Evolutionary conservation across 2,797 vertebrate genomes (phyloP).

Genomic region (Notamacropus eugenii): DNA sequence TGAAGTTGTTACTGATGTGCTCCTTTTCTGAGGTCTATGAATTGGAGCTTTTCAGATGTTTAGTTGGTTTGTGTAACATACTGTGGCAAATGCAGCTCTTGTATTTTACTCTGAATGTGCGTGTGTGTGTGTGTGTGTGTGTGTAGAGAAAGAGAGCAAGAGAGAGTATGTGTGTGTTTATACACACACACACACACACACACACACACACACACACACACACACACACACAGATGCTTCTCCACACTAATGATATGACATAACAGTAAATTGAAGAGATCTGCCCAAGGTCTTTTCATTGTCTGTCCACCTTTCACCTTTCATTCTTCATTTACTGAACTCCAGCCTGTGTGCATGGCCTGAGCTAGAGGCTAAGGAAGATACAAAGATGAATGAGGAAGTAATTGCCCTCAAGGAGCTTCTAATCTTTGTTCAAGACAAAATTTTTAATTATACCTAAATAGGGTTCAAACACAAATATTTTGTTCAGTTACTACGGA

Average conservation of each 20-base stretch:
- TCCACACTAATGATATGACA: background rate
- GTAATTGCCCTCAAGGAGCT: background rate
- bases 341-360: background rate
- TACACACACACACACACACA: too few species aligned
- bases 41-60: background rate
- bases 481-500: slow-evolving; percentile 35
- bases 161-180: too few species aligned
- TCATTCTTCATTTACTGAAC: slow-evolving; percentile 32
- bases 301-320: background rate
- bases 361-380: background rate
- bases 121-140: too few species aligned
- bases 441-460: background rate
- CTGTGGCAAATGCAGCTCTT: background rate
- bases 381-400: background rate
- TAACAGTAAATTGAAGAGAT: background rate
- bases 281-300: background rate
- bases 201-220: background rate
- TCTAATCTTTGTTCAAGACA: background rate
- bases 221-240: background rate
- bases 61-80: background rate
- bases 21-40: background rate
- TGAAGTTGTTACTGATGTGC: background rate
- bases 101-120: background rate
- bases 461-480: slow-evolving; percentile 50
- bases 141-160: too few species aligned